Percentiles rank a stretch among this genome's conserved stretches.
phyloP scores from a whole-genome alignment of 2,113 vertebrate genomes.

The Hyaena hyaena region DNA sequence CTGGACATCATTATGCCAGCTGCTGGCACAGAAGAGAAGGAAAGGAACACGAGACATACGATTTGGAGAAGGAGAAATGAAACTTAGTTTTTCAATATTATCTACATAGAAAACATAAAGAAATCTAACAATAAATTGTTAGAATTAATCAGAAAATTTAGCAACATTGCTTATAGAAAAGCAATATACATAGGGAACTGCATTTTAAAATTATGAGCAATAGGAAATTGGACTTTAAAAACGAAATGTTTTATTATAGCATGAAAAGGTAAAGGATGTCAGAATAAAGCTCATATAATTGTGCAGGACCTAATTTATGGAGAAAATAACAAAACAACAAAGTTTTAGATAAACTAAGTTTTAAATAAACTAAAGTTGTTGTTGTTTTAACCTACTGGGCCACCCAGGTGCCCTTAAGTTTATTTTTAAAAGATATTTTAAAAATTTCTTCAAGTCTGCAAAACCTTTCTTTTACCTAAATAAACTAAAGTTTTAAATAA shows the following conservation, averaged over 20 bases:
- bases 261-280: not conserved
- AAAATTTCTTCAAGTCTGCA: no score
- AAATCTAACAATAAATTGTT: not conserved
- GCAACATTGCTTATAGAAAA: not conserved
- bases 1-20: not conserved
- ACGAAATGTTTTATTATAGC: not conserved
- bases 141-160: not conserved
- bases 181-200: not conserved
- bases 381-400: no score
- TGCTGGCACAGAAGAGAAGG: not conserved
- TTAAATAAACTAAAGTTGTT: not conserved
- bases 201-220: not conserved
- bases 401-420: no score
- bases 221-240: not conserved
- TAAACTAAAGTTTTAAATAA: not conserved
- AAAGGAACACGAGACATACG: not conserved
- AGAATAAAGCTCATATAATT: not conserved
- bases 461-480: no score
- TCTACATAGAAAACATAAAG: not conserved
- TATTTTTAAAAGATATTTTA: no score
- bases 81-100: not conserved
- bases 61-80: not conserved
- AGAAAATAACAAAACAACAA: not conserved
- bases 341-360: no score
- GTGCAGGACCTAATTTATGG: not conserved